Evolutionary conservation across 1,140 invertebrate genomes (phyloP).

Genomic region (Caenorhabditis elegans): WBcel235 BX284605.5:11406501-11407000

Average conservation of each 20-base stretch:
- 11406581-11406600: neutral
- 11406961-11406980: neutral
- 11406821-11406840: neutral
- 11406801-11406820: neutral
- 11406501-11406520: too few species aligned
- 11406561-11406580: neutral
- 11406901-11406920: neutral
- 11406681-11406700: neutral
- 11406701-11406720: neutral
- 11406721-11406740: neutral
- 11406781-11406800: neutral
- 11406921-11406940: neutral
- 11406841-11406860: neutral
- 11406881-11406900: neutral
- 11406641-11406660: constrained; percentile 23
- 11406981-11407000: neutral
- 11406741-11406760: constrained; percentile 20
- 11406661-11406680: neutral
- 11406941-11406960: constrained; percentile 18
- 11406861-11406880: neutral
- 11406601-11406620: neutral
- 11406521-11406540: too few species aligned
- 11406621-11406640: neutral
- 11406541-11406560: too few species aligned
- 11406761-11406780: neutral